phyloP scores from a whole-genome alignment of 2,113 vertebrate genomes.

The Toxotes chatareus region DNA sequence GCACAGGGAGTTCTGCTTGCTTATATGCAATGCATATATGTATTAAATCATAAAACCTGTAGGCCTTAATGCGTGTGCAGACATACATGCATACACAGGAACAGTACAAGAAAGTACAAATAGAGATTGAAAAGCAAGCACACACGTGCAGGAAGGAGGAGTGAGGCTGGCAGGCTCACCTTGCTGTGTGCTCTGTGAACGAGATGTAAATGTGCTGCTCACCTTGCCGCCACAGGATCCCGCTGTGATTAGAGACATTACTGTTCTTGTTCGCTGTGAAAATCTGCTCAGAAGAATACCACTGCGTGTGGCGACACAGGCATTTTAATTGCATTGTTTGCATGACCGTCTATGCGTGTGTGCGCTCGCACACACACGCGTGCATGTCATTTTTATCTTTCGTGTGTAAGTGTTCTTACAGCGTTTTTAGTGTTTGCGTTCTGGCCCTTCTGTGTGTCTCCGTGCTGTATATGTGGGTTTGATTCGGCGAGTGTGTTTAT shows the following conservation, averaged over 20 bases:
- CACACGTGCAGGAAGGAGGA: background rate
- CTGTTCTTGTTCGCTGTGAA: slow-evolving; percentile 44
- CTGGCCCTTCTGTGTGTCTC: background rate
- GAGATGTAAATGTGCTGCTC: slow-evolving; percentile 72
- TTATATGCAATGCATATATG: background rate
- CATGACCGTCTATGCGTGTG: background rate
- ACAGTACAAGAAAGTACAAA: background rate
- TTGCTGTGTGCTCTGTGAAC: slow-evolving; percentile 62
- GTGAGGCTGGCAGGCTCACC: slow-evolving; percentile 44
- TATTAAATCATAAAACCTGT: slow-evolving; percentile 6
- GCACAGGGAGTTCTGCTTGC: background rate
- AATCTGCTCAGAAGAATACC: slow-evolving; percentile 52
- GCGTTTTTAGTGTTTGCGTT: background rate
- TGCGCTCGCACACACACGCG: background rate
- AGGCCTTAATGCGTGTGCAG: background rate
- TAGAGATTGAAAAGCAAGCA: background rate
- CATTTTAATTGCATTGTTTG: slow-evolving; percentile 65
- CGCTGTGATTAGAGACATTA: slow-evolving; percentile 65
- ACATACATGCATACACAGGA: background rate
- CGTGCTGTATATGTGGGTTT: background rate
- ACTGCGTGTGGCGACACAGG: slow-evolving; percentile 49
- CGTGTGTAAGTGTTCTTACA: background rate
- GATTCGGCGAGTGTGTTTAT: background rate
- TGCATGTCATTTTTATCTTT: background rate
- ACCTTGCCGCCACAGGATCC: slow-evolving; percentile 45